Conservation (phyloP, 1,140 invertebrate species). For the Nasonia giraulti region DNA sequence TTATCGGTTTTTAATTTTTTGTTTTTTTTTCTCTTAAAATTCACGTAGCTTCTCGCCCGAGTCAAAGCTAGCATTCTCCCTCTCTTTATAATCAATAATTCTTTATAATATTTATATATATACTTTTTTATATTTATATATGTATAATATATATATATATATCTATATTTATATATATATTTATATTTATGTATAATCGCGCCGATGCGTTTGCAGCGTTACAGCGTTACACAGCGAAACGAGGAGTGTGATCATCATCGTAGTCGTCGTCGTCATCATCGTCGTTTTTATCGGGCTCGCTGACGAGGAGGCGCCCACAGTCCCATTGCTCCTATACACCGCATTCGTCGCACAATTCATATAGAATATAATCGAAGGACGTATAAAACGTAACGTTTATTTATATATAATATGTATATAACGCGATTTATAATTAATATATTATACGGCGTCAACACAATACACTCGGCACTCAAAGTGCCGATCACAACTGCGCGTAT, state of each 20-base stretch:
- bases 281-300: slow-evolving; percentile 46
- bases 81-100: slow-evolving; percentile 59
- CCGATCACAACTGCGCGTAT: slow-evolving; percentile 36
- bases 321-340: slow-evolving; percentile 35
- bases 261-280: slow-evolving; percentile 50
- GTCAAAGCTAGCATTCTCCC: slow-evolving; percentile 58
- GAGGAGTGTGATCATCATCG: slow-evolving; percentile 58
- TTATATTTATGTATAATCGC: slow-evolving; percentile 65
- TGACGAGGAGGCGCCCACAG: slow-evolving; percentile 42
- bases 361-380: slow-evolving; percentile 33
- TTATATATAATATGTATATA: slow-evolving; percentile 54
- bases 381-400: slow-evolving; percentile 51
- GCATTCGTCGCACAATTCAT: slow-evolving; percentile 24
- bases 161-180: slow-evolving; percentile 66
- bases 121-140: slow-evolving; percentile 60
- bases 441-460: slow-evolving; percentile 53
- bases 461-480: slow-evolving; percentile 36
- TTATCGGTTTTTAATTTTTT: slow-evolving; percentile 10
- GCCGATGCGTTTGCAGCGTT: slow-evolving; percentile 65
- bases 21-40: slow-evolving; percentile 55
- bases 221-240: slow-evolving; percentile 58
- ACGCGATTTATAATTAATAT: slow-evolving; percentile 57
- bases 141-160: slow-evolving; percentile 64
- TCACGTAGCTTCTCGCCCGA: slow-evolving; percentile 62
- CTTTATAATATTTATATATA: slow-evolving; percentile 63